A percentile compares a stretch with the other conserved stretches of the same genome.
Evolutionary conservation across 2,888 invertebrate species (phyloP).

Genomic region (Trileptium ribeirensis): DNA sequence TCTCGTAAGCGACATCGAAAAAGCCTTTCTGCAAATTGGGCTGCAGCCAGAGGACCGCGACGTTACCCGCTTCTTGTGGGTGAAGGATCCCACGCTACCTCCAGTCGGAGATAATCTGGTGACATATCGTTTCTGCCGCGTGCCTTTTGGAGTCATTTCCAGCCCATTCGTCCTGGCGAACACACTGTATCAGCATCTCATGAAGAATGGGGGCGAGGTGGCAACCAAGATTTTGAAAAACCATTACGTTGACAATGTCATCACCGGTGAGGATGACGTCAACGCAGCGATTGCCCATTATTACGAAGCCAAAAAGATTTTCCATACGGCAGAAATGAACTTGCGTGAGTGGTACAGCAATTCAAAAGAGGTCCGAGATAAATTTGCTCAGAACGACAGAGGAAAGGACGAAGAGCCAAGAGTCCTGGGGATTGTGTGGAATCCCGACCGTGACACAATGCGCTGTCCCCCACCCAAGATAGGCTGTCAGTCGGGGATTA

Average conservation of each 20-base stretch:
- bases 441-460: background rate
- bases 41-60: constrained; percentile 27
- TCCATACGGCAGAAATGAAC: background rate
- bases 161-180: background rate
- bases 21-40: constrained; percentile 33
- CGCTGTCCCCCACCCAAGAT: too few species aligned
- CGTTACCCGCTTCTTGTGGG: constrained; percentile 22
- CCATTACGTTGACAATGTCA: constrained; percentile 9
- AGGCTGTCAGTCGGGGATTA: background rate
- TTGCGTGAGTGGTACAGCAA: constrained; percentile 5
- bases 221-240: background rate
- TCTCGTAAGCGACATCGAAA: constrained; percentile 34
- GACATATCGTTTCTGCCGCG: background rate
- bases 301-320: background rate
- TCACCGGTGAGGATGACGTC: background rate
- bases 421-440: background rate
- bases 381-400: background rate
- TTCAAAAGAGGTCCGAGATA: background rate
- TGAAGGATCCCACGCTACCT: background rate
- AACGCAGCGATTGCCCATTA: background rate
- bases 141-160: constrained; percentile 13
- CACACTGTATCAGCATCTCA: background rate
- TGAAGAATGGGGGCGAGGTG: background rate
- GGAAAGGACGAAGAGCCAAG: background rate
- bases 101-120: background rate